phyloP scores from a whole-genome alignment of 1,140 invertebrate species.

The Tetraneura akinire region DNA sequence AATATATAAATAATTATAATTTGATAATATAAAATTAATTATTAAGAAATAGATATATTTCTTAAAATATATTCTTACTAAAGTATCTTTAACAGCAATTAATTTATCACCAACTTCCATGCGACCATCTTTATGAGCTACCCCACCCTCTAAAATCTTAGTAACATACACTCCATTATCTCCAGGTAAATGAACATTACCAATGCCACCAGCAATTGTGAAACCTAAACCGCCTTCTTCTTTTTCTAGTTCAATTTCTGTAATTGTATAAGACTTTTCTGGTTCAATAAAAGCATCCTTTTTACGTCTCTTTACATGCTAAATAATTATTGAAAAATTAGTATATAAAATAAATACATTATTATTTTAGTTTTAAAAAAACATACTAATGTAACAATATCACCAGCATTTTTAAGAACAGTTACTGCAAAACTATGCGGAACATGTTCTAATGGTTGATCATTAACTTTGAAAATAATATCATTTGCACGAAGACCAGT shows the following conservation, averaged over 20 bases:
- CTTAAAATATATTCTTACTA: constrained; percentile 72
- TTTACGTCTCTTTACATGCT: constrained; percentile 41
- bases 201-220: constrained; percentile 95
- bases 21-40: too few species aligned
- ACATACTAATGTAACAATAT: constrained; percentile 77
- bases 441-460: constrained; percentile 85
- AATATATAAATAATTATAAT: constrained; percentile 10
- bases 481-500: constrained; percentile 85
- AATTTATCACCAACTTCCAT: constrained; percentile 93
- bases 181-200: constrained; percentile 95
- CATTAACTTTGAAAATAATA: constrained; percentile 89
- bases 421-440: constrained; percentile 92
- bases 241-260: constrained; percentile 87
- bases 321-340: not conserved
- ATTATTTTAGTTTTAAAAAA: not conserved
- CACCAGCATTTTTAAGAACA: constrained; percentile 92
- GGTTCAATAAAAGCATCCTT: constrained; percentile 42
- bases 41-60: too few species aligned
- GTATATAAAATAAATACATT: not conserved
- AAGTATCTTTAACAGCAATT: constrained; percentile 83
- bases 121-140: constrained; percentile 90
- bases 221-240: constrained; percentile 92
- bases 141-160: constrained; percentile 96
- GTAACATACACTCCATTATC: constrained; percentile 99
- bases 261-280: constrained; percentile 34